phyloP scores from a whole-genome alignment of 2,113 vertebrate species.

The Lophotis ruficrista region DNA sequence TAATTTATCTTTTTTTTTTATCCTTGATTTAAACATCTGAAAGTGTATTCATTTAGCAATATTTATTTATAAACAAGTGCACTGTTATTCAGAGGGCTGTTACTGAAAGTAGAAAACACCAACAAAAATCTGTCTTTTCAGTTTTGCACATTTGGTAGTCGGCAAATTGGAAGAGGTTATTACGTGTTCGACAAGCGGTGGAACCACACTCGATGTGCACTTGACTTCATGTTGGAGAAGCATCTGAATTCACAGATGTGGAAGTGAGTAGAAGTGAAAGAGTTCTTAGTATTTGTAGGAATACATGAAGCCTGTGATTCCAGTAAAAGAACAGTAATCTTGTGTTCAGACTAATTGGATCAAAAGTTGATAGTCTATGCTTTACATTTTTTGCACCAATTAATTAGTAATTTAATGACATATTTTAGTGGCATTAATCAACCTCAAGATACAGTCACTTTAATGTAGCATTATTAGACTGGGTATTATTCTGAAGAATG shows the following conservation, averaged over 20 bases:
- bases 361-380: background rate
- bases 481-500: background rate
- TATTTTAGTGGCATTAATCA: background rate
- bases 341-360: background rate
- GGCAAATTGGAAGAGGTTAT: conserved; percentile 92
- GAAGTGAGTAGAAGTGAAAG: conserved; percentile 85
- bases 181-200: conserved; percentile 94
- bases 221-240: conserved; percentile 96
- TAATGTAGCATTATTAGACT: background rate
- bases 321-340: background rate
- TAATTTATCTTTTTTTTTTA: background rate
- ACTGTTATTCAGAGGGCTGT: background rate
- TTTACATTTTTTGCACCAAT: background rate
- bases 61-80: background rate
- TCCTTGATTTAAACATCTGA: background rate
- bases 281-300: background rate
- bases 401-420: background rate
- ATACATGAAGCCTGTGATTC: background rate
- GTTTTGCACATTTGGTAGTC: conserved; percentile 98
- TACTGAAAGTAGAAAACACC: background rate
- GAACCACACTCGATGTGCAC: conserved; percentile 91
- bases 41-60: background rate
- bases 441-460: background rate
- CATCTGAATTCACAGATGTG: conserved; percentile 97
- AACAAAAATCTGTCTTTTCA: conserved; percentile 68